phyloP scores from a whole-genome alignment of 2,888 invertebrate species.

The Pristionchus arcanus region DNA sequence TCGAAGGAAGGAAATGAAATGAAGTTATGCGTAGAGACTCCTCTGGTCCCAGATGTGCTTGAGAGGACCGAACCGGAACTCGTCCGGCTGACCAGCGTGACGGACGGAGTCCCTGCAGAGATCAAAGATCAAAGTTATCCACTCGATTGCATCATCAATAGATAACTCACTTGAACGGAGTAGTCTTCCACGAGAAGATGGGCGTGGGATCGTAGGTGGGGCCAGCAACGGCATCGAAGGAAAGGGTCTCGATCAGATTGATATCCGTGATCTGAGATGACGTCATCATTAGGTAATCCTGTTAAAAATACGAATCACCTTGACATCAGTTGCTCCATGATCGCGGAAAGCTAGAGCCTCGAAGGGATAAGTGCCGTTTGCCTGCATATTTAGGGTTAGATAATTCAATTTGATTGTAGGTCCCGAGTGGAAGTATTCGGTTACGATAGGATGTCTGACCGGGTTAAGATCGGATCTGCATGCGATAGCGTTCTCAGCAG shows the following conservation, averaged over 20 bases:
- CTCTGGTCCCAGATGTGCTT: constrained; percentile 64
- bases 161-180: constrained; percentile 82
- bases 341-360: constrained; percentile 84
- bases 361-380: constrained; percentile 86
- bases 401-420: constrained; percentile 84
- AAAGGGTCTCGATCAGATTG: constrained; percentile 77
- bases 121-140: not conserved
- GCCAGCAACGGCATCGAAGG: constrained; percentile 83
- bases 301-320: constrained; percentile 80
- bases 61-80: constrained; percentile 86
- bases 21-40: constrained; percentile 48
- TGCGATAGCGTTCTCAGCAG: constrained; percentile 86
- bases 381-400: constrained; percentile 80
- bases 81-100: constrained; percentile 87
- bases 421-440: not conserved
- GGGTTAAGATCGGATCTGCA: constrained; percentile 81
- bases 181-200: constrained; percentile 88
- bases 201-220: constrained; percentile 84
- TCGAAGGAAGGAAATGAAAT: not conserved
- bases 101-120: constrained; percentile 59
- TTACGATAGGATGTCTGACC: constrained; percentile 55
- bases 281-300: not conserved
- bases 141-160: not conserved
- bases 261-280: constrained; percentile 73
- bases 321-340: constrained; percentile 86